phyloP scores from a whole-genome alignment of 1,140 invertebrate genomes.

The Zaprionus camerounensis region DNA sequence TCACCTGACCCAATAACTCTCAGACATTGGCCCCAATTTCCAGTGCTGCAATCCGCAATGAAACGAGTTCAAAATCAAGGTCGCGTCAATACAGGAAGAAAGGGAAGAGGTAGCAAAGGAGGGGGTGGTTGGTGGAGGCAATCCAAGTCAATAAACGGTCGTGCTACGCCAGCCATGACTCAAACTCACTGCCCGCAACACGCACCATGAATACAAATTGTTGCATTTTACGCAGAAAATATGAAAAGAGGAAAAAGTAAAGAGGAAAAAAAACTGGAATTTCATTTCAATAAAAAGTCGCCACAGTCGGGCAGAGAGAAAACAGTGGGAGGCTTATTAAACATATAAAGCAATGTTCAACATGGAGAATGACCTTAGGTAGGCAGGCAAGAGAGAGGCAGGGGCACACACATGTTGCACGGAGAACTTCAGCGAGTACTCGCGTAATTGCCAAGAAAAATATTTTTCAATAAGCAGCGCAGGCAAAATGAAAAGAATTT shows the following conservation, averaged over 20 bases:
- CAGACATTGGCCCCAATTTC: slow-evolving; percentile 67
- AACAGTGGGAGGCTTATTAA: slow-evolving; percentile 56
- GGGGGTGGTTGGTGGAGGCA: background rate
- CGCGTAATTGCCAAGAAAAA: slow-evolving; percentile 69
- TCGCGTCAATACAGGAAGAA: slow-evolving; percentile 10
- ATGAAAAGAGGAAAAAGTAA: slow-evolving; percentile 4
- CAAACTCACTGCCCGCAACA: slow-evolving; percentile 40
- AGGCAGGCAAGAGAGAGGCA: background rate
- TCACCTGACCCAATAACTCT: slow-evolving; percentile 30
- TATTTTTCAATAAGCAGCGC: slow-evolving; percentile 63
- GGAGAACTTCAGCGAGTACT: slow-evolving; percentile 50
- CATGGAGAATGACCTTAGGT: slow-evolving; percentile 63
- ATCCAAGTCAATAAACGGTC: slow-evolving; percentile 35
- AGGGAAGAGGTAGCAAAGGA: background rate
- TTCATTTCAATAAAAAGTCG: slow-evolving; percentile 69
- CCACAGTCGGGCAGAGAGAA: slow-evolving; percentile 39
- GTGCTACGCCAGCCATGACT: slow-evolving; percentile 65
- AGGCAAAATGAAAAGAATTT: slow-evolving; percentile 53
- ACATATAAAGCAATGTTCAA: slow-evolving; percentile 56
- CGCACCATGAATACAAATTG: slow-evolving; percentile 77
- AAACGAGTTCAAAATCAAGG: slow-evolving; percentile 82
- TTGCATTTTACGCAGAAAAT: slow-evolving; percentile 68
- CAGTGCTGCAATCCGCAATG: slow-evolving; percentile 60
- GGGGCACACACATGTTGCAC: slow-evolving; percentile 51
- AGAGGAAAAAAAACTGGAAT: slow-evolving; percentile 54